Evolutionary conservation across 2,888 invertebrate genomes (phyloP).

Genomic region (Malachius bipustulatus): DNA sequence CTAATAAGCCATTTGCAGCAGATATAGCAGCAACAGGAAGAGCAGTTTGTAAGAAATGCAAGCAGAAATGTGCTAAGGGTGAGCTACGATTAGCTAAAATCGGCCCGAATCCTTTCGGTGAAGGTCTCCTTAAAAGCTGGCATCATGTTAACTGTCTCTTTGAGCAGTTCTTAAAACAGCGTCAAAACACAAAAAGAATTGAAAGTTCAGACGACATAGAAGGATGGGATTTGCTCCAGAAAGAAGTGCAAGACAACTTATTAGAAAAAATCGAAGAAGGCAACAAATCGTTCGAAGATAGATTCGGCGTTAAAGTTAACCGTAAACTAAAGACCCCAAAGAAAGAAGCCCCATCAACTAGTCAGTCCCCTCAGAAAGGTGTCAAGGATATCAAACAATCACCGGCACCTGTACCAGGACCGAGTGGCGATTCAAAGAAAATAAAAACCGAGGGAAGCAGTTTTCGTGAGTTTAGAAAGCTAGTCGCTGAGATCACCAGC

Average conservation of each 20-base stretch:
- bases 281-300: slow-evolving; percentile 42
- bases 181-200: slow-evolving; percentile 71
- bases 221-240: slow-evolving; percentile 55
- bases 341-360: slow-evolving; percentile 4
- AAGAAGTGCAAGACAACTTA: slow-evolving; percentile 55
- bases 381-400: slow-evolving; percentile 3
- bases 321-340: slow-evolving; percentile 11
- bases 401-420: not conserved
- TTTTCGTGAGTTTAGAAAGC: slow-evolving; percentile 61
- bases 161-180: slow-evolving; percentile 64
- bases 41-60: slow-evolving; percentile 80
- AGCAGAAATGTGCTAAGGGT: slow-evolving; percentile 61
- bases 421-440: slow-evolving; percentile 9
- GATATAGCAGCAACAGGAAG: slow-evolving; percentile 73
- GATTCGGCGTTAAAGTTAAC: slow-evolving; percentile 39
- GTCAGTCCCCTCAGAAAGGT: slow-evolving; percentile 3
- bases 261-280: slow-evolving; percentile 51
- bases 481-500: slow-evolving; percentile 67
- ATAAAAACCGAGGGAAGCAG: slow-evolving; percentile 48
- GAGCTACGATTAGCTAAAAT: slow-evolving; percentile 66
- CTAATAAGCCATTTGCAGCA: slow-evolving; percentile 49
- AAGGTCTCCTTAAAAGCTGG: slow-evolving; percentile 72
- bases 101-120: slow-evolving; percentile 63
- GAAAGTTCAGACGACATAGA: slow-evolving; percentile 66
- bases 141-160: slow-evolving; percentile 70